phyloP scores from a whole-genome alignment of 2,797 vertebrate genomes.

The Halcyon smyrnensis region DNA sequence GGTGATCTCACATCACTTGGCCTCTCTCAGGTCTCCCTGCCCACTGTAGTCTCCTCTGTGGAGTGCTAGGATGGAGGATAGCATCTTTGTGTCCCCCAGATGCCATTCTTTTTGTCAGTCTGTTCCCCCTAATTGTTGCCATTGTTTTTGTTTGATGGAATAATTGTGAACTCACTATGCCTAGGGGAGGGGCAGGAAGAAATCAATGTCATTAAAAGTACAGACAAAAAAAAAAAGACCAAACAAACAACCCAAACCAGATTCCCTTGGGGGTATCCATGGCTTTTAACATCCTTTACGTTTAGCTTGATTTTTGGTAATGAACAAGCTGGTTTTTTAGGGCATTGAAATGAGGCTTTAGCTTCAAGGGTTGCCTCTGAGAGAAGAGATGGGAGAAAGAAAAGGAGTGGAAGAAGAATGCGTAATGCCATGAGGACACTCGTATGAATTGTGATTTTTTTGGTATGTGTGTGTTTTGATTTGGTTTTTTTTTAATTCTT shows the following conservation, averaged over 20 bases:
- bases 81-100: neutral
- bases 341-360: slow-evolving; percentile 10
- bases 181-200: neutral
- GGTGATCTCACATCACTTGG: neutral
- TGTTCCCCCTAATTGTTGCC: neutral
- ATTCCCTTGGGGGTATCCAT: slow-evolving; percentile 6
- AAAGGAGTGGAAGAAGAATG: neutral
- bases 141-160: slow-evolving; percentile 5
- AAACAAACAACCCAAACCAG: neutral
- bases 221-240: neutral
- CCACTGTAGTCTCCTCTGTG: neutral
- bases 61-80: neutral
- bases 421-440: neutral
- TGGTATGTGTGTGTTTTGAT: too few species aligned
- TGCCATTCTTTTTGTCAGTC: neutral
- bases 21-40: neutral
- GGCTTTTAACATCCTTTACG: slow-evolving; percentile 52
- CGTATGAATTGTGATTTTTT: neutral
- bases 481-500: neutral
- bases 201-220: slow-evolving; percentile 51
- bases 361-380: neutral
- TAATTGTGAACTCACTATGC: neutral
- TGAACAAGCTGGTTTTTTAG: slow-evolving; percentile 28
- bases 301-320: slow-evolving; percentile 41
- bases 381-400: neutral